Conservation (phyloP, 2,797 vertebrate species). For the Gobionotothen gibberifrons region DNA sequence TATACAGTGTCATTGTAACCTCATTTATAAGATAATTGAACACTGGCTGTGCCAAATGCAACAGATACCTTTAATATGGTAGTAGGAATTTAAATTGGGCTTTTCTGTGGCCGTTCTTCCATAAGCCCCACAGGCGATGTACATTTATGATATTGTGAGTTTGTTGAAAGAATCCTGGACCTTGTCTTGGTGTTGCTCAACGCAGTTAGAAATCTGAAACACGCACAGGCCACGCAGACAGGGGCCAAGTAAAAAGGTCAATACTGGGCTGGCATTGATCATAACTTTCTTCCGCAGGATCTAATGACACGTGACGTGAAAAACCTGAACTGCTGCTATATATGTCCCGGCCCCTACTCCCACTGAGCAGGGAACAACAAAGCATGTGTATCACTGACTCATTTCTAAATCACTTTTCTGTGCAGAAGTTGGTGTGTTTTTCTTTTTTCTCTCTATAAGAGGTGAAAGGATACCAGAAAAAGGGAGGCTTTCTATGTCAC, state of each 20-base stretch:
- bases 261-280: slow-evolving; percentile 8
- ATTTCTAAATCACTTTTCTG: slow-evolving; percentile 20
- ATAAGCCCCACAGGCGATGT: slow-evolving; percentile 13
- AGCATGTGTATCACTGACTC: slow-evolving; percentile 4
- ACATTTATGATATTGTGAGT: slow-evolving; percentile 33
- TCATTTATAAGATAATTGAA: slow-evolving; percentile 37
- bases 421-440: slow-evolving; percentile 22
- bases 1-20: slow-evolving; percentile 5
- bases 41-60: slow-evolving; percentile 14
- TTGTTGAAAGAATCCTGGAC: slow-evolving; percentile 47
- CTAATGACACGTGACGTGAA: slow-evolving; percentile 16
- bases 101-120: neutral
- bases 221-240: neutral
- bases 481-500: slow-evolving; percentile 41
- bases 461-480: slow-evolving; percentile 40
- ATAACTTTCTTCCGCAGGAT: slow-evolving; percentile 15
- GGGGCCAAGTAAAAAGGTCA: slow-evolving; percentile 14
- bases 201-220: slow-evolving; percentile 22
- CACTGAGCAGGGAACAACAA: slow-evolving; percentile 5
- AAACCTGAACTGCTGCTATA: slow-evolving; percentile 10
- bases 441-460: slow-evolving; percentile 2
- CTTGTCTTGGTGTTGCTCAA: slow-evolving; percentile 29
- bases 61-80: slow-evolving; percentile 17
- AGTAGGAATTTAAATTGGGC: slow-evolving; percentile 14
- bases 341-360: neutral